Evolutionary conservation across 1,140 invertebrate species (phyloP), one percentile per base, ranked within the genome.

Genomic region (Chymomyza costata): DNA sequence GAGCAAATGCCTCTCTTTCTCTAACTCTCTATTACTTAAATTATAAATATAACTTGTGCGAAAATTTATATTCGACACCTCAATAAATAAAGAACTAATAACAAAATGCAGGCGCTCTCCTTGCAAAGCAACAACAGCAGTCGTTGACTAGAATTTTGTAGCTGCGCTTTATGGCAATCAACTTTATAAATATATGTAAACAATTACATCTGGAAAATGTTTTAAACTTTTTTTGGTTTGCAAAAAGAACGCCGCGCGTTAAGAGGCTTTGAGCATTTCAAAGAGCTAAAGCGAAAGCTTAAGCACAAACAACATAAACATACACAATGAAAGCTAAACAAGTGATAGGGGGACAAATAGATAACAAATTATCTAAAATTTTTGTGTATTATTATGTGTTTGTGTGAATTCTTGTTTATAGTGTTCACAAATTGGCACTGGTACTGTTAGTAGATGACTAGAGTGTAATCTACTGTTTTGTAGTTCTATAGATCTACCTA

Each of bases 61-160:
- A 76, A 76, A 70, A 47, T 63, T 76, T 71, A 76, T 65, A 78
- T 76, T 80, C 73, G 54, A 38, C 71, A 71, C 73, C 48, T 66
- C 61, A 63, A 56, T 66, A 52, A 66, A 80, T 76, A 76, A 76
- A 76, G 71, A 76, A 76, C 71, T 76, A 76, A 76, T 76, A 76
- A 76, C 71, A 76, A 76, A 80, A 78, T 80, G 63, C 73, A 63
- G 65, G 55, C 69, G 73, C 63, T 61, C 49, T 53, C 50, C 45
- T 66, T 66, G 60, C 60, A 50, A n/a, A 56, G 47, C 21, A 40
- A 34, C 38, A 65, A 69, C 63, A 80, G n/a, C n/a, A n/a, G n/a
- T n/a, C 80, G 3, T 25, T 76, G 71, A 76, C 71, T 76, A 76
- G 71, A 44, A 76, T 80, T 45, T 43, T 41, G 21, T 17, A 38